Evolutionary conservation across 2,113 vertebrate genomes (phyloP), one percentile per base, ranked within the genome.

Genomic region (Hymenochirus boettgeri): DNA sequence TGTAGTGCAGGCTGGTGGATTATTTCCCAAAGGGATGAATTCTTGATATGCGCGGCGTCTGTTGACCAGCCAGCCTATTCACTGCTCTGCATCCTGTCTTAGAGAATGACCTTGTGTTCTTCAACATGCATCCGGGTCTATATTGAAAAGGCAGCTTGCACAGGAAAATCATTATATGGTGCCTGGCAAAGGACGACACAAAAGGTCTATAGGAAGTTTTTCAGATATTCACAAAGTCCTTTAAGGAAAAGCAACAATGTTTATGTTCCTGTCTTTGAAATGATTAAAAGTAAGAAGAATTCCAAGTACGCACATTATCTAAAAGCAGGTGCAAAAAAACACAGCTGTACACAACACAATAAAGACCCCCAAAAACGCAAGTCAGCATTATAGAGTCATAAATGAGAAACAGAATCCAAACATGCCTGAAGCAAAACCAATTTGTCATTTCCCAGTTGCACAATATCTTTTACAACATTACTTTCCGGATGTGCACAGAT

Each of bases 31-130:
- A 77, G 77, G 80, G 75, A 72, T 69, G 27, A 27, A 83, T 86
- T 88, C 83, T 83, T 79, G 71, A 72, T 74, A 72, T 72, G 57
- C 27, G 17, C 2, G 79, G 83, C 71, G 83, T 82, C 86, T 79
- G 25, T 75, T 60, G 72, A 70, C 74, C 82, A 83, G 86, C 73
- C 81, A 82, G 83, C 75, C 77, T 75, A 80, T 72, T 76, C 77
- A 76, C 62, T 76, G 81, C 69, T 70, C 77, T 75, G 67, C 82
- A 84, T 88, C 87, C 86, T 88, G 86, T 85, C 76, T 82, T 62
- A 72, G 74, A 78, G 70, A 84, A 72, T 77, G 77, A 84, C 83
- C 80, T 85, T 79, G 75, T 77, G 59, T 82, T 84, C 76, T 79
- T 69, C 33, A 21, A 59, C 62, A 51, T 76, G 69, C 73, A 66